Evolutionary conservation across 2,888 invertebrate genomes (phyloP).

Genomic region (Lordiphosa fenestrarum): DNA sequence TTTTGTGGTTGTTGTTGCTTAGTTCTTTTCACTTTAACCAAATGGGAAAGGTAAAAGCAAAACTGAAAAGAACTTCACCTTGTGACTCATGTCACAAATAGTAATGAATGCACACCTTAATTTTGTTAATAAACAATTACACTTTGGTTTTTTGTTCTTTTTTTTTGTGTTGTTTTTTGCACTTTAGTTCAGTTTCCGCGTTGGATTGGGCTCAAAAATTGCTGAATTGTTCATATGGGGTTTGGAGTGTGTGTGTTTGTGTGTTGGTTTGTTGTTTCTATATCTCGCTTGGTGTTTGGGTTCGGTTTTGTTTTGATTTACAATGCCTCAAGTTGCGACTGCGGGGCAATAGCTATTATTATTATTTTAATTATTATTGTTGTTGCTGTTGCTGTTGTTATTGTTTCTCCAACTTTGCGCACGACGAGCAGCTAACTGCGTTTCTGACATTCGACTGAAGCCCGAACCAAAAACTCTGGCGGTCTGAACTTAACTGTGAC

Average conservation of each 20-base stretch:
- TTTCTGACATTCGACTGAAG: slow-evolving; percentile 79
- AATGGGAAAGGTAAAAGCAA: no score
- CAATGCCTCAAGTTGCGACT: slow-evolving; percentile 45
- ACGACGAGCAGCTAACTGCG: slow-evolving; percentile 79
- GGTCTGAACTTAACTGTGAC: slow-evolving; percentile 54
- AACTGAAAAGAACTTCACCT: no score
- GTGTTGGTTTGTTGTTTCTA: slow-evolving; percentile 10
- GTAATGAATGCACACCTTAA: slow-evolving; percentile 45
- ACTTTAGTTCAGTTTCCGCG: not conserved
- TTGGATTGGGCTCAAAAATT: slow-evolving; percentile 4
- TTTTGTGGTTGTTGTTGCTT: no score
- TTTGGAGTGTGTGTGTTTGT: slow-evolving; percentile 5
- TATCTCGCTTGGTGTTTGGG: slow-evolving; percentile 19
- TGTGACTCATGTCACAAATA: not conserved
- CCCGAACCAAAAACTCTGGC: slow-evolving; percentile 63
- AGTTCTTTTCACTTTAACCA: no score
- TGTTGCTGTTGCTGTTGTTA: slow-evolving; percentile 34
- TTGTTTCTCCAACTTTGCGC: slow-evolving; percentile 67
- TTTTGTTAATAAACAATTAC: slow-evolving; percentile 54
- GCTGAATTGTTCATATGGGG: slow-evolving; percentile 27
- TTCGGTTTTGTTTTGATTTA: slow-evolving; percentile 46
- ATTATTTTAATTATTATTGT: slow-evolving; percentile 27
- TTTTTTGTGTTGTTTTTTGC: not conserved
- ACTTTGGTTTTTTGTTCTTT: slow-evolving; percentile 31
- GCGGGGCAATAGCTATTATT: slow-evolving; percentile 35